Conservation (phyloP, 2,113 vertebrate genomes). For the Paraplagusia blochii region DNA sequence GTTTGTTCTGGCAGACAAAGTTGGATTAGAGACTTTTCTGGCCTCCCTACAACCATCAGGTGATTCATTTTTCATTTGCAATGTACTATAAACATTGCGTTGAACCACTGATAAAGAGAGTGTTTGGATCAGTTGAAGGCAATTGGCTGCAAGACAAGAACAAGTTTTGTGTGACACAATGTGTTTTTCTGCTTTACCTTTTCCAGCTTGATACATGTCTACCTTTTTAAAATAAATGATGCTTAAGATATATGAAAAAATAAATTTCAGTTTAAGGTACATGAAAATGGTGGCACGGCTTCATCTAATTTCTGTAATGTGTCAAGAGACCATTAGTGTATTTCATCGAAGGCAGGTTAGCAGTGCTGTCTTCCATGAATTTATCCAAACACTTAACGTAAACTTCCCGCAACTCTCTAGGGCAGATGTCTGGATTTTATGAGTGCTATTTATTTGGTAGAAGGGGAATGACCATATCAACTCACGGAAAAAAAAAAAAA, state of each 20-base stretch:
- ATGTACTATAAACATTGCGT: slow-evolving; percentile 47
- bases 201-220: slow-evolving; percentile 3
- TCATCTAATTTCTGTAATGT: slow-evolving; percentile 45
- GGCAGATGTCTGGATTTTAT: slow-evolving; percentile 65
- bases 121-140: slow-evolving; percentile 42
- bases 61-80: slow-evolving; percentile 63
- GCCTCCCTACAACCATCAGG: slow-evolving; percentile 48
- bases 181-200: slow-evolving; percentile 9
- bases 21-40: slow-evolving; percentile 52
- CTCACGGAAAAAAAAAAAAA: slow-evolving; percentile 16
- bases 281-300: slow-evolving; percentile 37
- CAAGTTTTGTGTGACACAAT: slow-evolving; percentile 27
- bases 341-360: slow-evolving; percentile 63
- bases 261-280: slow-evolving; percentile 29
- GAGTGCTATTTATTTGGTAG: slow-evolving; percentile 64
- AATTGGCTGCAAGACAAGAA: slow-evolving; percentile 24
- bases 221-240: too few species aligned
- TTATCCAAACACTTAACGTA: slow-evolving; percentile 70
- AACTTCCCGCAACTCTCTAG: slow-evolving; percentile 61
- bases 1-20: slow-evolving; percentile 22
- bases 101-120: slow-evolving; percentile 52
- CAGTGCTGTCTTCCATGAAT: slow-evolving; percentile 55
- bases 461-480: slow-evolving; percentile 43
- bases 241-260: slow-evolving; percentile 22
- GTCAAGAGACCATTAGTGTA: slow-evolving; percentile 55